Evolutionary conservation across 2,888 invertebrate genomes (phyloP).

Genomic region (Chloroclystis v-ata): DNA sequence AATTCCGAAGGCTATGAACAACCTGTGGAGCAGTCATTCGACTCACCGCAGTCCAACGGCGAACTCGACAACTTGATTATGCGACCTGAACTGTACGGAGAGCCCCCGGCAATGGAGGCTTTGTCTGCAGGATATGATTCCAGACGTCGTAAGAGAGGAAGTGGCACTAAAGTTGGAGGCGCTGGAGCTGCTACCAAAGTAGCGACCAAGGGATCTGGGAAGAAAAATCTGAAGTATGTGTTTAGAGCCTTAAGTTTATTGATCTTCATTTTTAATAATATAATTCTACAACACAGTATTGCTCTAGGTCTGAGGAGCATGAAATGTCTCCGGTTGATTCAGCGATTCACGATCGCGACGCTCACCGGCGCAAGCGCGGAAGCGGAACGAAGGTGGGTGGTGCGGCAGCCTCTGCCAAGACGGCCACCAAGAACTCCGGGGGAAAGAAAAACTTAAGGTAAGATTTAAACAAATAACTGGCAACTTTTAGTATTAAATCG

Average conservation of each 20-base stretch:
- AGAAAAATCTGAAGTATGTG: slow-evolving; percentile 69
- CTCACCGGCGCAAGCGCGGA: slow-evolving; percentile 61
- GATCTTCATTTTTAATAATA: too few relatives aligned
- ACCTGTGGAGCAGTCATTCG: slow-evolving; percentile 61
- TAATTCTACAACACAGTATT: background rate
- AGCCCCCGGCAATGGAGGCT: slow-evolving; percentile 75
- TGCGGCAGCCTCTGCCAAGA: slow-evolving; percentile 69
- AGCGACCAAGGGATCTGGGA: slow-evolving; percentile 69
- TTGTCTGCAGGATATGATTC: slow-evolving; percentile 58
- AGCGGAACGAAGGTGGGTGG: slow-evolving; percentile 69
- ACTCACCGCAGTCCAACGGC: slow-evolving; percentile 56
- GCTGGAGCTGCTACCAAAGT: slow-evolving; percentile 72
- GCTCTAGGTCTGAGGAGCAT: slow-evolving; percentile 57
- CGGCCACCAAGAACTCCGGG: slow-evolving; percentile 66
- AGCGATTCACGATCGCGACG: slow-evolving; percentile 52
- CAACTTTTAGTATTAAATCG: too few relatives aligned
- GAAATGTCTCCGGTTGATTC: slow-evolving; percentile 57
- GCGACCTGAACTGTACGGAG: slow-evolving; percentile 80
- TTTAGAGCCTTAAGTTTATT: background rate
- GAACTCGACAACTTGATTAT: slow-evolving; percentile 80
- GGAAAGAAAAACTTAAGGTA: slow-evolving; percentile 73
- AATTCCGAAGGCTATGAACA: slow-evolving; percentile 68
- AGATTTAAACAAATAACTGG: slow-evolving; percentile 31
- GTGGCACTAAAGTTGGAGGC: slow-evolving; percentile 68
- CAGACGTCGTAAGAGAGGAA: slow-evolving; percentile 66